Conservation (phyloP, 2,797 vertebrate genomes). For the Pipistrellus nathusii region DNA sequence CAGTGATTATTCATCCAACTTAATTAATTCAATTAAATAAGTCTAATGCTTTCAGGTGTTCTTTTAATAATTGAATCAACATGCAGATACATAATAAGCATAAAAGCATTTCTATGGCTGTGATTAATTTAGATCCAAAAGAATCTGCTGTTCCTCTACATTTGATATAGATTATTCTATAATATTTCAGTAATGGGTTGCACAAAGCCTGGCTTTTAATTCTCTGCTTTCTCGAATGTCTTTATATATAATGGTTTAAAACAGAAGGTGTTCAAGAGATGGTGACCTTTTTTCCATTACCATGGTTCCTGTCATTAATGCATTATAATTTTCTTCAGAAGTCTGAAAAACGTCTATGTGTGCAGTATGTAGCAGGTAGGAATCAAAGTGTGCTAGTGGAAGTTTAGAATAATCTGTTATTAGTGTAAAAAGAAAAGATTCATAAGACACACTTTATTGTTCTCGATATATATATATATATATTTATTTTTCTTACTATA, state of each 20-base stretch:
- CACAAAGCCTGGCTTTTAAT: conserved; percentile 91
- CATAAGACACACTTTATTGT: conserved; percentile 86
- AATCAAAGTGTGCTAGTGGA: conserved; percentile 91
- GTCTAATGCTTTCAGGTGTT: conserved; percentile 93
- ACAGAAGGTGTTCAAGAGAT: conserved; percentile 92
- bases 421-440: conserved; percentile 80
- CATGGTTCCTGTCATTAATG: conserved; percentile 93
- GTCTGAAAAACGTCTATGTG: conserved; percentile 89
- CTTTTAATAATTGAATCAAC: conserved; percentile 96
- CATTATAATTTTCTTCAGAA: conserved; percentile 93
- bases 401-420: conserved; percentile 88
- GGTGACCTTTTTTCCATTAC: conserved; percentile 94
- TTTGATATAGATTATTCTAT: conserved; percentile 94
- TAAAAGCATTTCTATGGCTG: conserved; percentile 94
- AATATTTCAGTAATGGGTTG: conserved; percentile 93
- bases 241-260: conserved; percentile 93
- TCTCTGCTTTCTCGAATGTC: conserved; percentile 92
- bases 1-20: conserved; percentile 91
- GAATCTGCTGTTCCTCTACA: conserved; percentile 91
- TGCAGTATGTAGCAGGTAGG: conserved; percentile 88
- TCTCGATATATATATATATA: not conserved
- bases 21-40: conserved; percentile 96
- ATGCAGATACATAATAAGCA: conserved; percentile 93
- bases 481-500: conserved; percentile 83
- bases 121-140: conserved; percentile 94